These are phyloP conservation scores for Panopea generosa DNA, from an alignment of 2,888 invertebrate genomes.

Conservation along the genomic window DNA sequence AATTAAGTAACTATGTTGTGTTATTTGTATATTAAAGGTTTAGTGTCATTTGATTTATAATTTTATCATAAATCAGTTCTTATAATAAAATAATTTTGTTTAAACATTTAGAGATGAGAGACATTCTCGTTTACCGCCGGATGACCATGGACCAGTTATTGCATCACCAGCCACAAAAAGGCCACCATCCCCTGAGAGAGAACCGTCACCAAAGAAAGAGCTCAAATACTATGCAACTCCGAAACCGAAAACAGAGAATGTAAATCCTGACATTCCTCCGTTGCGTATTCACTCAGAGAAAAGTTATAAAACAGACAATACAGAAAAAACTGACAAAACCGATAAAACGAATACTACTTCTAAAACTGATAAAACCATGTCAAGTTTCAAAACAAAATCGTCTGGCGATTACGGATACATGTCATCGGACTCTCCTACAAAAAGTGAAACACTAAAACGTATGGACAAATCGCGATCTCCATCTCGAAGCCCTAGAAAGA, in stretches of 20 bases:
- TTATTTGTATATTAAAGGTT: no score
- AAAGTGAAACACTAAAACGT: not conserved
- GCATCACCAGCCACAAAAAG: conserved; percentile 11
- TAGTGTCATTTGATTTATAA: no score
- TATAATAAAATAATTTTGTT: no score
- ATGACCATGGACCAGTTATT: conserved; percentile 57
- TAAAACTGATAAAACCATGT: no score
- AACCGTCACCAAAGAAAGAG: conserved; percentile 8
- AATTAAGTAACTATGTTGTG: no score
- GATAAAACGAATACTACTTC: no score
- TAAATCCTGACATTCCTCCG: not conserved
- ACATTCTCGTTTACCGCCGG: conserved; percentile 31
- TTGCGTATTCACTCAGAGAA: conserved; percentile 28
- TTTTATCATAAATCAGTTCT: no score
- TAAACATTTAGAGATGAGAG: conserved; percentile 9
- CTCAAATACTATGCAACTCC: conserved; percentile 39
- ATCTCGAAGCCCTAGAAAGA: conserved; percentile 32
- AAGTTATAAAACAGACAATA: conserved; percentile 37
- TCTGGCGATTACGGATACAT: not conserved
- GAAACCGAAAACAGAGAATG: not conserved
- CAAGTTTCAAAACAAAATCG: conserved; percentile 19
- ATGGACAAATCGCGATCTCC: not conserved
- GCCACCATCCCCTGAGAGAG: not conserved
- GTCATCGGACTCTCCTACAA: not conserved
- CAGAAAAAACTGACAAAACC: no score